Evolutionary conservation across 2,888 invertebrate species (phyloP).

Genomic region (Brachypterus glaber): DNA sequence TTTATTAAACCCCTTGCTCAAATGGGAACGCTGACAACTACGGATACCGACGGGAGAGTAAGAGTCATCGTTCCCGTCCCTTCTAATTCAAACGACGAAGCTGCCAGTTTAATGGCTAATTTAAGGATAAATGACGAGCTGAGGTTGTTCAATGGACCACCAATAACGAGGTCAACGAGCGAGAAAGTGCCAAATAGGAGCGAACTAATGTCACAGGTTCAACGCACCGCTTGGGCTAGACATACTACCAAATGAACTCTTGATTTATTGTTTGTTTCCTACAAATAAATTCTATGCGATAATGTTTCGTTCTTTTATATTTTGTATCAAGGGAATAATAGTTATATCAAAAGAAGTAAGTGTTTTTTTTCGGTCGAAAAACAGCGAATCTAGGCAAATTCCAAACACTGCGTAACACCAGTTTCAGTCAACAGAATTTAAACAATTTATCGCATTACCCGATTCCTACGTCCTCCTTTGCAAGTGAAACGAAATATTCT

Average conservation of each 20-base stretch:
- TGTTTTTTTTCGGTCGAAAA: no score
- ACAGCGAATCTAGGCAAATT: slow-evolving; percentile 30
- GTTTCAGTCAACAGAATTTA: slow-evolving; percentile 32
- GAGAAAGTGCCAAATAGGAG: slow-evolving; percentile 79
- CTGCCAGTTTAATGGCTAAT: slow-evolving; percentile 40
- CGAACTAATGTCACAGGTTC: slow-evolving; percentile 75
- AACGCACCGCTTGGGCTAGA: slow-evolving; percentile 73
- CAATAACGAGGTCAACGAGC: slow-evolving; percentile 70
- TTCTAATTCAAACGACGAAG: slow-evolving; percentile 35
- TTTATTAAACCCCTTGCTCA: slow-evolving; percentile 62
- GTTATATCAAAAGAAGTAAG: no score
- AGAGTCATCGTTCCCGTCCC: slow-evolving; percentile 53
- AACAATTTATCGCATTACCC: slow-evolving; percentile 22
- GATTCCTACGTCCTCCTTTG: slow-evolving; percentile 13
- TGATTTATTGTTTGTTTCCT: not conserved
- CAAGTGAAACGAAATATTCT: slow-evolving; percentile 17
- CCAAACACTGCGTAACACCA: slow-evolving; percentile 36
- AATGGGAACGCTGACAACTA: slow-evolving; percentile 52
- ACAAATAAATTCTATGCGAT: no score
- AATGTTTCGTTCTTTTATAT: no score
- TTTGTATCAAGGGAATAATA: no score
- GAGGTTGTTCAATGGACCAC: slow-evolving; percentile 46
- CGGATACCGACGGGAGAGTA: slow-evolving; percentile 51
- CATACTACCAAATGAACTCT: slow-evolving; percentile 69
- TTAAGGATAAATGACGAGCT: slow-evolving; percentile 50